phyloP scores from a whole-genome alignment of 2,113 vertebrate species.

The Fregetta grallaria region DNA sequence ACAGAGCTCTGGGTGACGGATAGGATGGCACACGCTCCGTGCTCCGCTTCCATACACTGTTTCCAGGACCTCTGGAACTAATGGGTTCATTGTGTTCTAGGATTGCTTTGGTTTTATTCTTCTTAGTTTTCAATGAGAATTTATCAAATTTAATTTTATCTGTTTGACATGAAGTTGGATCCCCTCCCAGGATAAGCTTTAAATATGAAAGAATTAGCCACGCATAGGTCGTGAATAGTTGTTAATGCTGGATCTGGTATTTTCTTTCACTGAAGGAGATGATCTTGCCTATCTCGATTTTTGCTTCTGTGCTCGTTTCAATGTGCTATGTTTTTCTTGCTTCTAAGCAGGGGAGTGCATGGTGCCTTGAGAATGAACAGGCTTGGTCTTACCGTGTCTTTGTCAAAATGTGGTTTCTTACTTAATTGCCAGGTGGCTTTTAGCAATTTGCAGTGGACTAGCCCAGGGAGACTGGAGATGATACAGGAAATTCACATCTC shows the following conservation, averaged over 20 bases:
- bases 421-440: not conserved
- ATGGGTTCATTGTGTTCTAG: not conserved
- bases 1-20: rapidly evolving
- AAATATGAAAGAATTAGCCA: not conserved
- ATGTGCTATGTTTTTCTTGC: not conserved
- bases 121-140: not conserved
- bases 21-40: not conserved
- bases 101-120: not conserved
- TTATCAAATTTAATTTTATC: not conserved
- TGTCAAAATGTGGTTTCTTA: not conserved
- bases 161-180: not conserved
- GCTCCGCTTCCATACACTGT: not conserved
- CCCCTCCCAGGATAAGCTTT: not conserved
- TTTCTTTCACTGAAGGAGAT: not conserved
- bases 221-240: not conserved
- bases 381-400: not conserved
- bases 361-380: not conserved
- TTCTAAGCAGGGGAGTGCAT: not conserved
- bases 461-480: not conserved
- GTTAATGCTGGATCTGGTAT: not conserved
- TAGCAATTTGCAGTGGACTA: not conserved
- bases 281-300: not conserved
- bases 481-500: not conserved
- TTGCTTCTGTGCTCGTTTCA: not conserved
- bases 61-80: not conserved